Base-by-base conservation (phyloP, 2,797 vertebrate species). In the Sitta carolinensis region DNA sequence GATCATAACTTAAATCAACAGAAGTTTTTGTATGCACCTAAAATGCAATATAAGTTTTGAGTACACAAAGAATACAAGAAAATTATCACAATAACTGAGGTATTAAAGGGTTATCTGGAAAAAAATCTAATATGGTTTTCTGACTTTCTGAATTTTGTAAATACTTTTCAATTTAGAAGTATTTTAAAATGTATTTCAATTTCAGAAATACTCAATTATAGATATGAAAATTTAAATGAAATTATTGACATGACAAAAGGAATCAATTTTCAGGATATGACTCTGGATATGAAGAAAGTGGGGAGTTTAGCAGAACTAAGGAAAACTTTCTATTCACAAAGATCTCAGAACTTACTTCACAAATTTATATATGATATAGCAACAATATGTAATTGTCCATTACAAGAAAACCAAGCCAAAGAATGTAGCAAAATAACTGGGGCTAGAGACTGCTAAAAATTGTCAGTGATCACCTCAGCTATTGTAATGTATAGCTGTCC, bases 211-310 rank as follows among this genome's bases (percentile, higher is more conserved):
- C 43, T 68, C 15, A 61, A 8, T 16, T 81, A 19, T 13, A 57
- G 1, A 22, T 42, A 54, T 3, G 11, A 61, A 76, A 75, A 45
- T 27, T 20, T 47, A 27, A 45, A 23, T 48, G 1, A 82, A 75
- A 45, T 50, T 57, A 45, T 17, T 77, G 0, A 34, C 32, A 68
- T 27, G 2, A 76, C 57, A 17, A 81, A 5, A 11, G 2, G n/a
- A 48, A 20, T 18, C 0, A 9, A 2, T 69, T 66, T 84, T 67
- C 14, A 54, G 29, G 1, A 0, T 67, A 29, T 54, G 23, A 21
- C 6, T 32, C 3, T 36, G 11, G 11, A 23, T 42, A 26, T 19
- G 36, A 75, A 3, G 10, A 7, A 54, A 38, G 11, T 3, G 0
- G 30, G 19, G 3, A 9, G 16, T 74, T 69, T 67, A 58, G 9